phyloP scores from a whole-genome alignment of 2,797 vertebrate genomes.

The Lepidocolaptes lacrymiger region DNA sequence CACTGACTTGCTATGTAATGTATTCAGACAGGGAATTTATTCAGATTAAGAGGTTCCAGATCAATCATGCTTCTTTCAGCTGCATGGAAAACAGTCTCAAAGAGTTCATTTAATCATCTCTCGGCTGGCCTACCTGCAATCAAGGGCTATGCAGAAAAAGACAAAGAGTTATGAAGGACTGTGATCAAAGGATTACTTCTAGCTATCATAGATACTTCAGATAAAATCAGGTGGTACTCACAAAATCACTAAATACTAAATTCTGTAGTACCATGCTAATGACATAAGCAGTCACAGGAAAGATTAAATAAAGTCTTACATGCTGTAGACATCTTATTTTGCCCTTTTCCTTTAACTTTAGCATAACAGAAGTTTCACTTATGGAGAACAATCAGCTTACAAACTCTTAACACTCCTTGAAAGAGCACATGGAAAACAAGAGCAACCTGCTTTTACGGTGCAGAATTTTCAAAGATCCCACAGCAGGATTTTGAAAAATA shows the following conservation, averaged over 20 bases:
- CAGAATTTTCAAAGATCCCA: background rate
- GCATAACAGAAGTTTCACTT: background rate
- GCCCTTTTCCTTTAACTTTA: background rate
- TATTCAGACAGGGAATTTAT: background rate
- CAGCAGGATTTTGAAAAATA: background rate
- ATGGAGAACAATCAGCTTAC: background rate
- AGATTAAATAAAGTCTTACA: background rate
- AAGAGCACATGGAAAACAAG: background rate
- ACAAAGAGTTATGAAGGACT: background rate
- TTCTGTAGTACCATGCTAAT: background rate
- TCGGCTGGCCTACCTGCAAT: background rate
- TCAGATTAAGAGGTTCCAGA: constrained; percentile 9
- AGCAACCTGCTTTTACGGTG: background rate
- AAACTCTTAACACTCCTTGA: background rate
- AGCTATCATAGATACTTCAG: background rate
- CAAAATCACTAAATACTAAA: background rate
- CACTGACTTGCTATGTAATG: background rate
- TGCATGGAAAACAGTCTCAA: background rate
- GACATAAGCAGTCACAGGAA: background rate
- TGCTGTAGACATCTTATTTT: background rate
- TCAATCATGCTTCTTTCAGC: background rate
- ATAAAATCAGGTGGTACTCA: background rate
- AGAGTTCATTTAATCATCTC: background rate
- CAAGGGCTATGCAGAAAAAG: background rate
- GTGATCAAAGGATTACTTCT: constrained; percentile 4